Base-by-base conservation (phyloP, 2,113 vertebrate genomes). In the Vanacampus margaritifer region DNA sequence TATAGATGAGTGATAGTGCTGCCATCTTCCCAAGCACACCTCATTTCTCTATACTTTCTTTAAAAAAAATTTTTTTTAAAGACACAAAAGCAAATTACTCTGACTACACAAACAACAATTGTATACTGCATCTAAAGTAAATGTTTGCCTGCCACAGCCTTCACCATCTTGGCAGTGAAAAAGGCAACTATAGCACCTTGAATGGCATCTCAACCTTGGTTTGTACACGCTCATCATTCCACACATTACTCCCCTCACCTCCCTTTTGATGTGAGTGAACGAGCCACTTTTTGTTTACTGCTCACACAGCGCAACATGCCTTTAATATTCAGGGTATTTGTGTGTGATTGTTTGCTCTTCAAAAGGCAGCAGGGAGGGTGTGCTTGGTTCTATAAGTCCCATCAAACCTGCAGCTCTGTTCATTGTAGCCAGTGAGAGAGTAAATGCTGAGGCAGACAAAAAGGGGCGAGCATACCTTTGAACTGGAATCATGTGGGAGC, bases 401-500 rank as follows among this genome's bases (percentile, higher is more conserved):
- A 88, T 90, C 88, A 90, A 90, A 90, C 81, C 84, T 86, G 84
- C 69, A 84, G 84, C 86, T 81, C 81, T 77, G 84, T 71, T 84
- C 77, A 70, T 82, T 80, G 83, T 82, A 78, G 86, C 80, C 37
- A n/a, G 67, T 70, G n/a, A 84, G 80, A 87, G 85, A 80, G 79
- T 69, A 72, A 59, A 37, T 88, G 87, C 89, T 89, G 86, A 88
- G 83, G 82, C 89, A 88, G 88, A 89, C 86, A 88, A 82, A 87
- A 88, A 72, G 75, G 72, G 72, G n/a, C 58, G 66, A 86, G 67
- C 67, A 65, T 84, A 87, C 88, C 88, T 90, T 89, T 89, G 88
- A 90, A 89, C 89, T 84, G 81, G 75, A 90, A 80, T 89, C 86
- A 89, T 86, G 83, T 83, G 89, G 89, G 86, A 89, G 79, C 83